Evolutionary conservation across 1,140 invertebrate genomes (phyloP).

Genomic region (Drosophila pruinosa): DNA sequence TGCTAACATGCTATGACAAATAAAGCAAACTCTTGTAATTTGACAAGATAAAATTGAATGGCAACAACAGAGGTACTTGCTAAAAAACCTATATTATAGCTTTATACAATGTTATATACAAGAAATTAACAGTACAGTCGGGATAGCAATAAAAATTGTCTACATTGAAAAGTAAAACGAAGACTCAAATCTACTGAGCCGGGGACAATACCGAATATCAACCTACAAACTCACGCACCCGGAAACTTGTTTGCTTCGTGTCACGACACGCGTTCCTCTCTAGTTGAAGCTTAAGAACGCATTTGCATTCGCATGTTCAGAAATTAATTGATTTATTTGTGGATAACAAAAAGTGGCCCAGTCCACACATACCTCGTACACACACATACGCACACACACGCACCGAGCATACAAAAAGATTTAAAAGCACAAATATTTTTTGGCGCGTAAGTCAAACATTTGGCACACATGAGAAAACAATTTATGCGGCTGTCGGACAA

Average conservation of each 20-base stretch:
- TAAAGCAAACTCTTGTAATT: too few relatives aligned
- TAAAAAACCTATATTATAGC: too few relatives aligned
- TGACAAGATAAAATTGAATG: too few relatives aligned
- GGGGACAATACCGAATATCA: too few relatives aligned
- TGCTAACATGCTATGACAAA: background rate
- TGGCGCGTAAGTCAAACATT: constrained; percentile 76
- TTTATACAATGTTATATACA: too few relatives aligned
- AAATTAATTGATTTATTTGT: constrained; percentile 77
- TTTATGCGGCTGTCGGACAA: constrained; percentile 69
- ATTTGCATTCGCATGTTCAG: constrained; percentile 56
- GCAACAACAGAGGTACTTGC: too few relatives aligned
- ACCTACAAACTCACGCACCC: too few relatives aligned
- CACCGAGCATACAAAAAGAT: constrained; percentile 45
- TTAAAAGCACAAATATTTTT: constrained; percentile 27
- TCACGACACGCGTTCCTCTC: constrained; percentile 7
- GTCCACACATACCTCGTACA: constrained; percentile 18
- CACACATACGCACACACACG: constrained; percentile 2
- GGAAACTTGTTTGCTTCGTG: background rate
- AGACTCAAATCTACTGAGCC: too few relatives aligned
- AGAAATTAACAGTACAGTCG: too few relatives aligned
- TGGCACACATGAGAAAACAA: constrained; percentile 78
- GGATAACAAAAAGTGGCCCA: constrained; percentile 52
- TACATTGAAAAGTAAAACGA: too few relatives aligned
- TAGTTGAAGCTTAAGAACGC: background rate
- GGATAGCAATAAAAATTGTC: too few relatives aligned